A percentile compares a stretch with the other conserved stretches of the same genome.
Conservation (phyloP, 2,888 invertebrate genomes). For the Drosophila ustulata region DNA sequence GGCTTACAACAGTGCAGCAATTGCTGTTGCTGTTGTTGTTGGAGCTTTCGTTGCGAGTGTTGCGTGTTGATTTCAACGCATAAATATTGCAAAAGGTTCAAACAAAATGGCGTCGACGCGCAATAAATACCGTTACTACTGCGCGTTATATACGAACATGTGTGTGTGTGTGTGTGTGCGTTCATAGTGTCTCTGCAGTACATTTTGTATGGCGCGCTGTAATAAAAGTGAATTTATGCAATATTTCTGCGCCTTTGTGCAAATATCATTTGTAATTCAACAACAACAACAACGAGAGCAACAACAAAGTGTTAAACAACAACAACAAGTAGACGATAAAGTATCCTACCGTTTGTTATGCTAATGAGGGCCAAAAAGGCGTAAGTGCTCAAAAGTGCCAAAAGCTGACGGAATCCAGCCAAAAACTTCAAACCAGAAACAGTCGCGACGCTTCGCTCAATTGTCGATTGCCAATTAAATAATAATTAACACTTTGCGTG, state of each 20-base stretch:
- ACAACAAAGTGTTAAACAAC: constrained; percentile 25
- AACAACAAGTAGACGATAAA: constrained; percentile 29
- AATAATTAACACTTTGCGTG: constrained; percentile 51
- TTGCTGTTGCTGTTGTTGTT: constrained; percentile 36
- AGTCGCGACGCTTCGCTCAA: neutral
- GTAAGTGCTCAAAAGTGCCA: constrained; percentile 43
- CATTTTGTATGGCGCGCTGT: constrained; percentile 50
- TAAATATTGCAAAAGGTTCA: constrained; percentile 79
- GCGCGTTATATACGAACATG: neutral
- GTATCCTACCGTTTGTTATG: constrained; percentile 68
- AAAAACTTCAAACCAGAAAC: constrained; percentile 25
- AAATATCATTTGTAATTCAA: constrained; percentile 73
- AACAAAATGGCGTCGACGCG: constrained; percentile 80
- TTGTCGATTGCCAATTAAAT: constrained; percentile 54
- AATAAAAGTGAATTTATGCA: constrained; percentile 81
- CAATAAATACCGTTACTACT: constrained; percentile 71
- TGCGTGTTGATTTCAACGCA: constrained; percentile 81
- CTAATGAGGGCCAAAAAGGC: constrained; percentile 65
- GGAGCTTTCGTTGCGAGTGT: constrained; percentile 56
- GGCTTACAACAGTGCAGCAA: constrained; percentile 39
- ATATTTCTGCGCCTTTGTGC: constrained; percentile 78
- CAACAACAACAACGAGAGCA: constrained; percentile 34
- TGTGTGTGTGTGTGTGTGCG: constrained; percentile 21
- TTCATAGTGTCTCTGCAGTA: constrained; percentile 36
- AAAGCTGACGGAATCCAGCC: constrained; percentile 16